Evolutionary conservation across 2,888 invertebrate genomes (phyloP).

Genomic region (Acrobasis repandana): DNA sequence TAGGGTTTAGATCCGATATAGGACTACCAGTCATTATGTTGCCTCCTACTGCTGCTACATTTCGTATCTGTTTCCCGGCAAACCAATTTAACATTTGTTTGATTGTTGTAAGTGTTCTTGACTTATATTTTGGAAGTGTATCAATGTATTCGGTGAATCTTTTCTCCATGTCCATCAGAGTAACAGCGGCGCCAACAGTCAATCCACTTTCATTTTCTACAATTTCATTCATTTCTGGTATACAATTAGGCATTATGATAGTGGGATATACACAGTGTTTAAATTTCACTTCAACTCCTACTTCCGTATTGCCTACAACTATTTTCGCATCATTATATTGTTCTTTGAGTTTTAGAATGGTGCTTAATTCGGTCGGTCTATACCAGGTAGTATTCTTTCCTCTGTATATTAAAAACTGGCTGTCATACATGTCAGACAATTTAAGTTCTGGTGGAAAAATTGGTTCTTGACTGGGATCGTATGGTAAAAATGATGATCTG

Average conservation of each 20-base stretch:
- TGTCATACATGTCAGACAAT: constrained; percentile 82
- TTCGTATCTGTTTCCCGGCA: constrained; percentile 97
- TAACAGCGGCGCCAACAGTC: constrained; percentile 91
- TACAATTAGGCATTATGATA: constrained; percentile 92
- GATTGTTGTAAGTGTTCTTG: constrained; percentile 86
- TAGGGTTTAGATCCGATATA: constrained; percentile 97
- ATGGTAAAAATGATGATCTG: constrained; percentile 84
- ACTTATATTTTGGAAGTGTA: constrained; percentile 81
- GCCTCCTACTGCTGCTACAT: constrained; percentile 96
- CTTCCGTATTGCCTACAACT: constrained; percentile 92
- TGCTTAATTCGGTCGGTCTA: constrained; percentile 84
- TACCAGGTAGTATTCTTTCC: constrained; percentile 86
- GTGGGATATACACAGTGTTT: constrained; percentile 89
- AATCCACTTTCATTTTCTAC: constrained; percentile 82
- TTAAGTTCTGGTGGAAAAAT: constrained; percentile 93
- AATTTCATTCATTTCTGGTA: constrained; percentile 89
- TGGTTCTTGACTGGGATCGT: constrained; percentile 89
- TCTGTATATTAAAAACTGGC: constrained; percentile 73
- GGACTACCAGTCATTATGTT: constrained; percentile 98
- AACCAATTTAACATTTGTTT: constrained; percentile 96
- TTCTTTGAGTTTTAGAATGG: constrained; percentile 86
- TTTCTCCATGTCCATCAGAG: constrained; percentile 89
- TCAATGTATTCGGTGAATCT: constrained; percentile 84
- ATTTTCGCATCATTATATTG: constrained; percentile 87
- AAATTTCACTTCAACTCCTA: constrained; percentile 93